phyloP scores from a whole-genome alignment of 2,113 vertebrate genomes.

The Kryptolebias marmoratus region DNA sequence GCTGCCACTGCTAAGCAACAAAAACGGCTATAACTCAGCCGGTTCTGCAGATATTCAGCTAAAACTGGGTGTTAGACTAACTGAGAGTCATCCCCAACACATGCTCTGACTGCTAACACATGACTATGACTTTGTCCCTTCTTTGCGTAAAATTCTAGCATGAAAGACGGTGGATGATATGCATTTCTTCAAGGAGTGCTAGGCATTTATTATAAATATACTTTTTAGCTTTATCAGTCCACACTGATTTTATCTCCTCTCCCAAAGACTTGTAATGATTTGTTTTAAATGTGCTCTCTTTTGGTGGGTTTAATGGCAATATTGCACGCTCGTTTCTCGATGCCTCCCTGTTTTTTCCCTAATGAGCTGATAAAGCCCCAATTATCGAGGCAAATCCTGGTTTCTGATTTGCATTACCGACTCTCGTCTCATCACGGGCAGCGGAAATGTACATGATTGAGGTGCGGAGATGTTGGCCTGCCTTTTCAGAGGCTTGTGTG shows the following conservation, averaged over 20 bases:
- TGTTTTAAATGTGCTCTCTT: conserved; percentile 62
- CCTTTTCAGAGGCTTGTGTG: conserved; percentile 24
- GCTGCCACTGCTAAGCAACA: too few relatives aligned
- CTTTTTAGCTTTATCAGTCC: conserved; percentile 68
- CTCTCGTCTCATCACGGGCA: conserved; percentile 58
- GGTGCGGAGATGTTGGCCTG: conserved; percentile 48
- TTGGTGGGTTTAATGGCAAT: conserved; percentile 59
- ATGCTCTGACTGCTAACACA: too few relatives aligned
- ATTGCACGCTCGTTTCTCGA: conserved; percentile 59
- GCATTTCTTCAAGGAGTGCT: too few relatives aligned
- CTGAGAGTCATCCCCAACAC: too few relatives aligned
- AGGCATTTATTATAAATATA: conserved; percentile 25
- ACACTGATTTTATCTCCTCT: conserved; percentile 55
- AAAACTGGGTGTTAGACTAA: too few relatives aligned
- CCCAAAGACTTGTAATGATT: conserved; percentile 64
- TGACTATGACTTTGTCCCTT: too few relatives aligned
- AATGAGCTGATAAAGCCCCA: conserved; percentile 74
- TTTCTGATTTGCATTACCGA: conserved; percentile 71
- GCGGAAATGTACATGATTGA: conserved; percentile 62
- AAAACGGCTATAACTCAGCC: too few relatives aligned
- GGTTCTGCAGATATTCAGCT: too few relatives aligned
- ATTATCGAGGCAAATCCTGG: conserved; percentile 67
- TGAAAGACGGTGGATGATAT: too few relatives aligned
- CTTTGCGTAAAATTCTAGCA: too few relatives aligned
- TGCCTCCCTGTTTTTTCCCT: conserved; percentile 61